Evolutionary conservation across 92 coral and sea anemone species (phyloP), one percentile per base, ranked within the genome.

Genomic region (Metridium senile): DNA sequence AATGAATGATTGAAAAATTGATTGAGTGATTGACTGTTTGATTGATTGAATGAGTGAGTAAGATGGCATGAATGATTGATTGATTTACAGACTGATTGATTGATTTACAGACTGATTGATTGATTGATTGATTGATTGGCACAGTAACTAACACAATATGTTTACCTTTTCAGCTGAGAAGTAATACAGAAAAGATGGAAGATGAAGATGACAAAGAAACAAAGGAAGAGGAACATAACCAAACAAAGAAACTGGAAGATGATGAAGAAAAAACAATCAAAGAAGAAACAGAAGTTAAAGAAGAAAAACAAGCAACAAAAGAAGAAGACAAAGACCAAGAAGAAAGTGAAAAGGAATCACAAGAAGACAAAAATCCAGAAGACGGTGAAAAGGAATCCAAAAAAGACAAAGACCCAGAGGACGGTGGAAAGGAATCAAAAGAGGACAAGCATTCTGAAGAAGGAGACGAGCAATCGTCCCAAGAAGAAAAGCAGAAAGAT

Each of bases 91-190:
- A 22, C 20, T 69, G 19, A 6, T 39, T 29, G 8, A 7, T 69
- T 34, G 19, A n/a, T n/a, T n/a, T n/a, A n/a, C n/a, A n/a, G n/a
- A 1, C 16, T 16, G 29, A 16, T 45, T 25, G 21, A 13, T 29
- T 39, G 8, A 33, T 69, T 45, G 11, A 22, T 39, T 69, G 19
- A 6, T 39, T 29, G 8, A 7, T 69, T 34, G 19, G 32, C 56
- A n/a, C n/a, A n/a, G n/a, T n/a, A n/a, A n/a, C n/a, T n/a, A n/a
- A n/a, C n/a, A n/a, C n/a, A n/a, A n/a, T n/a, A n/a, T n/a, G n/a
- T n/a, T n/a, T n/a, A n/a, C n/a, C 29, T 21, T 67, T 72, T 56
- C 58, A 73, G 78, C 57, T 73, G 10, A 73, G 78, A 73, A 34
- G 78, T 73, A n/a, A 58, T 29, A 22, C 68, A 21, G 11, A 30